These are phyloP conservation scores for Drosophila picticornis DNA, from an alignment of 2,888 invertebrate genomes.

Conservation along the genomic window DNA sequence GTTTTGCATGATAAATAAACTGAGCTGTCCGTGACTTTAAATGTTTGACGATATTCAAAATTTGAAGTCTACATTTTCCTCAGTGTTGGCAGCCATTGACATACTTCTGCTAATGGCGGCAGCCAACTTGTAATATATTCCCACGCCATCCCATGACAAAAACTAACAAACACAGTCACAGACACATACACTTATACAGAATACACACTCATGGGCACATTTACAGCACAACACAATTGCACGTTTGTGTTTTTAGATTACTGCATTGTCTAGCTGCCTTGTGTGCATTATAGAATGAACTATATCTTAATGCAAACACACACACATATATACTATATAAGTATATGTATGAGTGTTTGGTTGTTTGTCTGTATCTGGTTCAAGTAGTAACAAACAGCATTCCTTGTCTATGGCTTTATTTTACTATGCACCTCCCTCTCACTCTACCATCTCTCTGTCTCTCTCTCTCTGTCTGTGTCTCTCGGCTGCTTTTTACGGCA, in stretches of 20 bases:
- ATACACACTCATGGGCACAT: constrained; percentile 36
- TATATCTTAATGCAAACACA: constrained; percentile 7
- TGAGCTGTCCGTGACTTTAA: not conserved
- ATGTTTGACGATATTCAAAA: not conserved
- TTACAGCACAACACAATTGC: constrained; percentile 66
- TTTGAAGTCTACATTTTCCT: not conserved
- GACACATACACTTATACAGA: constrained; percentile 5
- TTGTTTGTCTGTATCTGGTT: constrained; percentile 36
- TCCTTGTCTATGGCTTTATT: constrained; percentile 73
- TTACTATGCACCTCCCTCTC: constrained; percentile 45
- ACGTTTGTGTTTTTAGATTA: constrained; percentile 77
- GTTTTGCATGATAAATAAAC: not conserved
- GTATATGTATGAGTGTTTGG: constrained; percentile 16
- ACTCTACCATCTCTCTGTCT: not conserved
- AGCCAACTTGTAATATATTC: constrained; percentile 79
- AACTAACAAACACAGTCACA: constrained; percentile 29
- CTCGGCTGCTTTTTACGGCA: constrained; percentile 51
- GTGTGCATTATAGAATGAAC: constrained; percentile 23
- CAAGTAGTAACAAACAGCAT: constrained; percentile 45
- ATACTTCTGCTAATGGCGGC: constrained; percentile 71
- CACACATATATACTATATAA: not conserved
- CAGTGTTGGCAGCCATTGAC: constrained; percentile 59
- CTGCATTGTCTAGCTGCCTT: constrained; percentile 67
- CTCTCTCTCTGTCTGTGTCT: not conserved
- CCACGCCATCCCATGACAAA: constrained; percentile 64